Conservation (phyloP, 1,140 invertebrate genomes). For the Chrysoperla carnea region DNA sequence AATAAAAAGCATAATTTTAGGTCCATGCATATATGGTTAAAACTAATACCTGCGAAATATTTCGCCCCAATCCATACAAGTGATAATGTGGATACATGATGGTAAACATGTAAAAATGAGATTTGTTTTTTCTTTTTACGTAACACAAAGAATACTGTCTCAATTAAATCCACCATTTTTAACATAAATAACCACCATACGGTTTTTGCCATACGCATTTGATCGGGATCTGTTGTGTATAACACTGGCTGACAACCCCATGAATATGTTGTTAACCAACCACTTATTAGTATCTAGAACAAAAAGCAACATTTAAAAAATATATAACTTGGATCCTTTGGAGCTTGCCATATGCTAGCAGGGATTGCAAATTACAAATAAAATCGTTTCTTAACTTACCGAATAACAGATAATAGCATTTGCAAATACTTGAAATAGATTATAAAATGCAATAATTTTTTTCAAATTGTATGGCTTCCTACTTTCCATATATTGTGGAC, state of each 20-base stretch:
- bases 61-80: constrained; percentile 53
- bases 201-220: constrained; percentile 33
- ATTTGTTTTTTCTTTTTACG: constrained; percentile 54
- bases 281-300: constrained; percentile 5
- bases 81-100: constrained; percentile 42
- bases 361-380: not conserved
- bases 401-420: constrained; percentile 27
- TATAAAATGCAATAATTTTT: constrained; percentile 34
- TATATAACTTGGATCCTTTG: not conserved
- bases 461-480: constrained; percentile 36
- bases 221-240: constrained; percentile 37
- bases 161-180: constrained; percentile 25
- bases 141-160: constrained; percentile 46
- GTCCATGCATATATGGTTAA: too few relatives aligned
- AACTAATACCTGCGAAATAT: constrained; percentile 39
- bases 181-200: constrained; percentile 29
- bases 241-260: constrained; percentile 45
- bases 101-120: constrained; percentile 53
- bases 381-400: constrained; percentile 11
- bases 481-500: constrained; percentile 45
- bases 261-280: constrained; percentile 23
- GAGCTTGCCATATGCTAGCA: not conserved
- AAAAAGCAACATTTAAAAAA: too few relatives aligned
- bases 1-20: too few relatives aligned
- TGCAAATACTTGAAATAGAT: constrained; percentile 32